Conservation (phyloP, 2,797 vertebrate genomes). For the Coregonus suidteri region DNA sequence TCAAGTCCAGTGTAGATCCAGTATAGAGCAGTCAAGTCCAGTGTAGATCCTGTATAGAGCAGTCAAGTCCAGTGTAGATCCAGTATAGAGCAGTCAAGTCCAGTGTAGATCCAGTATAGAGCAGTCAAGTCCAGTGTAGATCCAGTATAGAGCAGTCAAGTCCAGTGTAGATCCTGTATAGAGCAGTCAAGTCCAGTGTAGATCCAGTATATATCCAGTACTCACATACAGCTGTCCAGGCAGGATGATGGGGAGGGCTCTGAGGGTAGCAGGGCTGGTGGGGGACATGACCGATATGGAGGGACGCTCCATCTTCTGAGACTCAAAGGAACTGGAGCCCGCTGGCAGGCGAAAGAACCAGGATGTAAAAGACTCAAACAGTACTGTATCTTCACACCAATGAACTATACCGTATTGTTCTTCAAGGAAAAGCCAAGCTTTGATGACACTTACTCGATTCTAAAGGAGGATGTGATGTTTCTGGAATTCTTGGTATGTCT, state of each 20-base stretch:
- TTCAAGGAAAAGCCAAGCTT: background rate
- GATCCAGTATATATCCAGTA: constrained; percentile 22
- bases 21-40: too few species aligned
- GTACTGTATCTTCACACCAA: too few species aligned
- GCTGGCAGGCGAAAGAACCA: constrained; percentile 55
- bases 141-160: too few species aligned
- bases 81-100: too few species aligned
- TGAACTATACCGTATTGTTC: background rate
- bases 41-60: too few species aligned
- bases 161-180: too few species aligned
- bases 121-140: too few species aligned
- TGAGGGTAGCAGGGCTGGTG: constrained; percentile 91
- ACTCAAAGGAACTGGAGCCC: constrained; percentile 98
- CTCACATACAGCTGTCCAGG: constrained; percentile 96
- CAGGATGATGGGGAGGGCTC: constrained; percentile 90
- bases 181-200: background rate
- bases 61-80: too few species aligned
- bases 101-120: too few species aligned
- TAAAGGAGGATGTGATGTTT: constrained; percentile 94
- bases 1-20: too few species aligned
- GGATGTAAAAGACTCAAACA: background rate
- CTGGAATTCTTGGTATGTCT: constrained; percentile 95
- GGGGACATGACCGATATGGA: constrained; percentile 99
- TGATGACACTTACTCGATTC: constrained; percentile 90
- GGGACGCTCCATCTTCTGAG: constrained; percentile 97